phyloP scores from a whole-genome alignment of 2,113 vertebrate genomes.

The Orcinus orca region DNA sequence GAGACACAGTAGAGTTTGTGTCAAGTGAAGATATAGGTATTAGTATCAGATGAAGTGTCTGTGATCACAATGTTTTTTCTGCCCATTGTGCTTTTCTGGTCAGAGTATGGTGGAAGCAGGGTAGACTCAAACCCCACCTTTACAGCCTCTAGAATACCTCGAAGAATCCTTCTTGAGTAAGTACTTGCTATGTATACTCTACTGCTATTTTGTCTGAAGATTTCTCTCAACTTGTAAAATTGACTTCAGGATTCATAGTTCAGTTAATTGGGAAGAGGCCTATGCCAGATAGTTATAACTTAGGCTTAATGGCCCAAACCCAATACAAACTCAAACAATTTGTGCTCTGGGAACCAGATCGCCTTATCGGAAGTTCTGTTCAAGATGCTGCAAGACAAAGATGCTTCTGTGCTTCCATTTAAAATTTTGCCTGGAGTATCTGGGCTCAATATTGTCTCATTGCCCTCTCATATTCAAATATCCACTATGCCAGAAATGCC shows the following conservation, averaged over 20 bases:
- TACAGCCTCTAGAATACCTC: not conserved
- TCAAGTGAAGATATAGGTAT: not conserved
- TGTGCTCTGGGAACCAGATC: not conserved
- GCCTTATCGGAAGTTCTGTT: not conserved
- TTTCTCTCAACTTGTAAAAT: not conserved
- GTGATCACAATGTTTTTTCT: not conserved
- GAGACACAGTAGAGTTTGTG: not conserved
- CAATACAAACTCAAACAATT: not conserved
- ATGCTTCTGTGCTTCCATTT: not conserved
- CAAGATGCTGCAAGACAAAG: not conserved
- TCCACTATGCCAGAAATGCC: not conserved
- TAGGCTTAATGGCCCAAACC: not conserved
- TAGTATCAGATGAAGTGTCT: not conserved
- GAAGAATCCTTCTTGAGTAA: not conserved
- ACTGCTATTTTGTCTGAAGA: not conserved
- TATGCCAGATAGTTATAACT: not conserved
- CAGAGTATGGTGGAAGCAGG: not conserved
- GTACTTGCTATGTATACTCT: not conserved
- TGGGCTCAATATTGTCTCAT: not conserved
- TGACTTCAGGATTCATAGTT: not conserved
- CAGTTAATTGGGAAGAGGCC: not conserved
- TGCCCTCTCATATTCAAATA: not conserved
- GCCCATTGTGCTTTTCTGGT: not conserved
- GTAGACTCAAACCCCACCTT: not conserved
- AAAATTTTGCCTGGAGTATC: not conserved